Percentiles rank a stretch among this genome's conserved stretches.
These are phyloP conservation scores for Beaufortia kweichowensis DNA, from an alignment of 2,113 vertebrate species.

Conservation along the genomic window DNA sequence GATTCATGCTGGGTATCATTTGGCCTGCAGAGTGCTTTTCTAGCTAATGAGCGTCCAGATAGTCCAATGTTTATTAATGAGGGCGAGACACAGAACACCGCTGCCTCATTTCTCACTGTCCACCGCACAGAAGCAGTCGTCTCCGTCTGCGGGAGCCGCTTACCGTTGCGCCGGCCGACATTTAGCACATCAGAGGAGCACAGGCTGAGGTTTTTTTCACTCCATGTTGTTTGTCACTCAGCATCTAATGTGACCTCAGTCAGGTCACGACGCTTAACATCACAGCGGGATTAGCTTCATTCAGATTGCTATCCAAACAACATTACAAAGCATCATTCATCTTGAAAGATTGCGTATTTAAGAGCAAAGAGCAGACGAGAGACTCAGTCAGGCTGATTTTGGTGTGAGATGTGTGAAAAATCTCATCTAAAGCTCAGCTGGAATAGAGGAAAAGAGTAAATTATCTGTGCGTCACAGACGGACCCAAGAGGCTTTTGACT, in stretches of 20 bases:
- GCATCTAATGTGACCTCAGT: conserved; percentile 18
- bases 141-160: not conserved
- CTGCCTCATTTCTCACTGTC: not conserved
- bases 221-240: not conserved
- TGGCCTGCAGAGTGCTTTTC: not conserved
- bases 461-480: conserved; percentile 24
- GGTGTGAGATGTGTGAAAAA: conserved; percentile 20
- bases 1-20: not conserved
- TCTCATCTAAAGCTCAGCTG: conserved; percentile 13
- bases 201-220: not conserved
- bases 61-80: conserved; percentile 26
- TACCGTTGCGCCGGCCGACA: not conserved
- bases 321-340: conserved; percentile 1
- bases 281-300: not conserved
- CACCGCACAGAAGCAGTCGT: not conserved
- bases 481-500: not conserved
- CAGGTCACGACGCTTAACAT: not conserved
- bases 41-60: not conserved
- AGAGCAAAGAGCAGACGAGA: not conserved
- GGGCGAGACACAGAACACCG: not conserved
- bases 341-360: not conserved
- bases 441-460: not conserved
- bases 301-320: conserved; percentile 8
- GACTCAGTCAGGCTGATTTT: not conserved
- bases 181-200: not conserved